phyloP scores from a whole-genome alignment of 2,113 vertebrate species.

The Danio rerio region GRCz12tu NC_133200.1:15736001-15736500 shows the following conservation, averaged over 20 bases:
- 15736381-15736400: constrained; percentile 32
- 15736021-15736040: too few species aligned
- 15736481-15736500: constrained; percentile 40
- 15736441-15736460: constrained; percentile 32
- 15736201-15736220: background rate
- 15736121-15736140: too few species aligned
- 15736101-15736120: too few species aligned
- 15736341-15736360: constrained; percentile 53
- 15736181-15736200: background rate
- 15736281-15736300: constrained; percentile 47
- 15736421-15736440: constrained; percentile 43
- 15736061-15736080: too few species aligned
- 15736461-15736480: constrained; percentile 28
- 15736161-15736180: too few species aligned
- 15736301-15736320: constrained; percentile 49
- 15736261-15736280: background rate
- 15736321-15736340: constrained; percentile 52
- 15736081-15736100: too few species aligned
- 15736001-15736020: too few species aligned
- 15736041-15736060: too few species aligned
- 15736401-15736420: constrained; percentile 51
- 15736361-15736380: constrained; percentile 51
- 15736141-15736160: too few species aligned
- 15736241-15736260: constrained; percentile 4
- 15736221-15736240: constrained; percentile 1